A percentile compares a stretch with the other conserved stretches of the same genome.
Conservation (phyloP, 2,888 invertebrate genomes). For the Lamellibrachia columna region DNA sequence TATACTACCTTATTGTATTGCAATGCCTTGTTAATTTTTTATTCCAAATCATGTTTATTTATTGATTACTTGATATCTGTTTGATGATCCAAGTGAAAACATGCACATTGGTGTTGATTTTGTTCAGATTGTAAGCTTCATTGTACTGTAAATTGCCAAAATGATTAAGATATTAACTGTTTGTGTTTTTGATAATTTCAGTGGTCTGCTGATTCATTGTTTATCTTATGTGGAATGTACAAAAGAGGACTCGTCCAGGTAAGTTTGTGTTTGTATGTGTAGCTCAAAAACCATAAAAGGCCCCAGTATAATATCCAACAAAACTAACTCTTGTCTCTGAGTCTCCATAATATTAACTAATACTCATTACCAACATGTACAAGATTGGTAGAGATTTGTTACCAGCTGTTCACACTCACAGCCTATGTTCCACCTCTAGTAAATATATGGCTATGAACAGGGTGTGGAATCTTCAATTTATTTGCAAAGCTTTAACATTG, state of each 20-base stretch:
- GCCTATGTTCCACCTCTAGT: not conserved
- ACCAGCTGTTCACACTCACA: not conserved
- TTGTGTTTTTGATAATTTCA: constrained; percentile 40
- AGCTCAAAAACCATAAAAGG: not conserved
- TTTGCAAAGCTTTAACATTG: not conserved
- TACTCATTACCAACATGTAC: not conserved
- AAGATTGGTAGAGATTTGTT: not conserved
- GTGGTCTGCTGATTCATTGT: constrained; percentile 65
- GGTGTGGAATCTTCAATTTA: not conserved
- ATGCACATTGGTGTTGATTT: not conserved
- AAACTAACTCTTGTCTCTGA: too few species aligned
- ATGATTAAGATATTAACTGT: not conserved
- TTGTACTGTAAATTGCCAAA: not conserved
- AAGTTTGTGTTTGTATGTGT: constrained; percentile 20
- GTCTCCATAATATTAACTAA: too few species aligned
- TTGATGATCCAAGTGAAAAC: not conserved
- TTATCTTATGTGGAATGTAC: constrained; percentile 64
- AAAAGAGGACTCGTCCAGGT: constrained; percentile 65
- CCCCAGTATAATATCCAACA: too few species aligned
- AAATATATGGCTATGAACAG: not conserved
- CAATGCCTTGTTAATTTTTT: too few species aligned
- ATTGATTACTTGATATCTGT: not conserved
- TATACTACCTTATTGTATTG: too few species aligned
- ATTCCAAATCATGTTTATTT: not conserved
- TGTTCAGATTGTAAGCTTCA: not conserved